phyloP scores from a whole-genome alignment of 2,888 invertebrate genomes.

The Dynastes hyllus region DNA sequence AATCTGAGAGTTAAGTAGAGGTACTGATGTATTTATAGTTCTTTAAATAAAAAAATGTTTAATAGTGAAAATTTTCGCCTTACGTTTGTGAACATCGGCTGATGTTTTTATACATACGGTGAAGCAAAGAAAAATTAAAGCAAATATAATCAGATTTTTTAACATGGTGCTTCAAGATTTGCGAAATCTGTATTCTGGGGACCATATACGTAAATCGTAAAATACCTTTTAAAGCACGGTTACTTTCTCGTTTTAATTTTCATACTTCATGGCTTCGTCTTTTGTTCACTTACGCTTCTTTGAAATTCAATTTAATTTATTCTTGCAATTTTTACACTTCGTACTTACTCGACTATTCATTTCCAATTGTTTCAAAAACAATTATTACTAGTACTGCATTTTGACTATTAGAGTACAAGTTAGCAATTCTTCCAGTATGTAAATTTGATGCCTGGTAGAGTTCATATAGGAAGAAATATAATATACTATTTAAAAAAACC shows the following conservation, averaged over 20 bases:
- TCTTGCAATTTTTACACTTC: slow-evolving; percentile 40
- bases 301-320: slow-evolving; percentile 52
- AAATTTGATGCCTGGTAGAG: slow-evolving; percentile 42
- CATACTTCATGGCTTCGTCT: background rate
- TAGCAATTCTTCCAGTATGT: slow-evolving; percentile 47
- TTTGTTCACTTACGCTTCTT: slow-evolving; percentile 11
- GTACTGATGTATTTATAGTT: slow-evolving; percentile 52
- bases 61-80: slow-evolving; percentile 11
- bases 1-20: slow-evolving; percentile 52
- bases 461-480: slow-evolving; percentile 50
- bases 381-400: slow-evolving; percentile 47
- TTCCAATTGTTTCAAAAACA: slow-evolving; percentile 47
- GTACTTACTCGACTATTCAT: slow-evolving; percentile 43
- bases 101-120: slow-evolving; percentile 33
- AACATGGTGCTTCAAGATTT: slow-evolving; percentile 57
- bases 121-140: slow-evolving; percentile 37
- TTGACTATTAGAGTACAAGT: slow-evolving; percentile 48
- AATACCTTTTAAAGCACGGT: slow-evolving; percentile 52
- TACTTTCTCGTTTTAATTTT: slow-evolving; percentile 11
- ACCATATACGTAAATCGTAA: slow-evolving; percentile 58
- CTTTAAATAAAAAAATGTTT: slow-evolving; percentile 20
- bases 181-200: slow-evolving; percentile 56
- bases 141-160: slow-evolving; percentile 55
- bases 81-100: slow-evolving; percentile 22
- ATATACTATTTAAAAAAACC: slow-evolving; percentile 51